Evolutionary conservation across 2,113 vertebrate species (phyloP), one percentile per base, ranked within the genome.

Genomic region (Scomber scombrus): DNA sequence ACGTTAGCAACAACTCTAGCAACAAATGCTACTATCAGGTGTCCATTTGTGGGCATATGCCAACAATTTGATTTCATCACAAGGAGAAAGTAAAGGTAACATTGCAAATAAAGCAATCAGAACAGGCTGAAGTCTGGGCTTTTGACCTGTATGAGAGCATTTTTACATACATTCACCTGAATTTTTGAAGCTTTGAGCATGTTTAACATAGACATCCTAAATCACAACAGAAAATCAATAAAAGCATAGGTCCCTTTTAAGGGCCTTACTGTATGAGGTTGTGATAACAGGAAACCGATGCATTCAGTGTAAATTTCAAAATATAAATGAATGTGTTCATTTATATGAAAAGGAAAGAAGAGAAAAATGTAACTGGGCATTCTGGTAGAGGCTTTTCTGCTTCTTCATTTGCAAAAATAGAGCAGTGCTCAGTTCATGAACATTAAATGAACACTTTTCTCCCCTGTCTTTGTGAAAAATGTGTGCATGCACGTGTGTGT

Each of bases 381-480:
- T 71, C 45, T 21, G 57, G 62, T 67, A 60, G 15, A 82, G 1
- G 43, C 46, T 73, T 74, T 60, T 64, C 64, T 71, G 47, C 34
- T 80, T 63, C 71, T 88, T 79, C 43, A 9, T 4, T 67, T 34
- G 71, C 21, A 81, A 70, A 71, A 11, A 51, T 23, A 78, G 23
- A 78, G 45, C 19, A 69, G 66, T 46, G 58, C 60, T 70, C 31
- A 68, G 63, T 81, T 88, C 69, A 85, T 80, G 29, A 91, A 90
- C 81, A 85, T 84, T 86, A 81, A 77, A 89, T 88, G 62, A 81
- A 45, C 49, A 66, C 70, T 75, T 76, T 46, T 52, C 67, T 43
- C 47, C 23, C 21, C 34, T 34, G 34, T 70, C 29, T 54, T 7
- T 9, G n/a, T 66, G 1, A 66, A 63, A 77, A 12, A 2, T 62